Base-by-base conservation (phyloP, 1,140 invertebrate species). In the Chrysopa pallens region DNA sequence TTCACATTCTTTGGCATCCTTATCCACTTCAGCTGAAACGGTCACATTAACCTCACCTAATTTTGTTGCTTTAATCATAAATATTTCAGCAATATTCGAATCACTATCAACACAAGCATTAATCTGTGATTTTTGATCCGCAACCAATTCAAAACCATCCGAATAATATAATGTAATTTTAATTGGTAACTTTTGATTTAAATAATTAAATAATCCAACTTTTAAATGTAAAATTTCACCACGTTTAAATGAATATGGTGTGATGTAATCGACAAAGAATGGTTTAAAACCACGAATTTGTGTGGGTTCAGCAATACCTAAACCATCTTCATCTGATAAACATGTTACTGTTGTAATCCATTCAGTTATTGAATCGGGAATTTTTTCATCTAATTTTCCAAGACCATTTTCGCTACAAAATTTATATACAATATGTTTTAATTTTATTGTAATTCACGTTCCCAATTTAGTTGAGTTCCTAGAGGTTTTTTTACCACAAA, bases 181-280 rank as follows among this genome's bases (percentile, higher is more conserved):
- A 4, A 84, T 84, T 7, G 68, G 68, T 1, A 90, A 63, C 51
- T 90, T 81, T 37, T 76, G 76, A 9, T 77, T 72, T 54, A 88
- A 66, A 52, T 95, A 91, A 62, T 96, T 98, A 61, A 90, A 91
- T 6, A 98, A 77, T 14, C 93, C 78, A 14, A 90, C 82, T 43
- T 94, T 82, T 43, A 96, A 70, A 0, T 84, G 81, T 36, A 98
- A 69, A 14, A 84, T 78, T 67, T 98, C 95, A 44, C 90, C 92
- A 40, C 80, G 71, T 46, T 89, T 83, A 2, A 98, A 76, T 0
- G 82, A 80, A 52, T 90, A 89, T 0, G 95, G 95, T 8, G 97
- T 63, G 50, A 68, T 63, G 11, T 91, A 57, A 4, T 76, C 77
- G 23, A 93, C 69, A 53, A 91, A 90, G 63, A 95, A 94, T 6